phyloP scores from a whole-genome alignment of 1,140 invertebrate genomes.

The Bombyx mandarina region DNA sequence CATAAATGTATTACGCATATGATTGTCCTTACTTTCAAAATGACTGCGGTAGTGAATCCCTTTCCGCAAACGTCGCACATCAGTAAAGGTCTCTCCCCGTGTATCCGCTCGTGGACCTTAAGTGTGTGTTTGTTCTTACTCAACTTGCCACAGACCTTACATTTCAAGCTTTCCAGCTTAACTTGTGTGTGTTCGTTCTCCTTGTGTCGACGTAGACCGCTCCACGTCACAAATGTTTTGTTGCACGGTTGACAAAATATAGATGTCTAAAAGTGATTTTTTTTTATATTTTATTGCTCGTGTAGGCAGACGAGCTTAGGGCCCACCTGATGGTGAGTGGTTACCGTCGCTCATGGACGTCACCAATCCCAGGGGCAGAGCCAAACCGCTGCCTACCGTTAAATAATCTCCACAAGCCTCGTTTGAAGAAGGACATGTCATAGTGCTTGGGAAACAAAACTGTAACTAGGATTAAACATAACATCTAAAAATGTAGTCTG shows the following conservation, averaged over 20 bases:
- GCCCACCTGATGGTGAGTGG: no score
- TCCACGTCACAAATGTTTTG: slow-evolving; percentile 49
- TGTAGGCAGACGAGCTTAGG: no score
- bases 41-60: slow-evolving; percentile 30
- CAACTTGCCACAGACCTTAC: slow-evolving; percentile 47
- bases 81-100: slow-evolving; percentile 31
- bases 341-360: no score
- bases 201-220: slow-evolving; percentile 44
- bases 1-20: no score
- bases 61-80: slow-evolving; percentile 62
- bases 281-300: not conserved
- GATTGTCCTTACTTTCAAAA: slow-evolving; percentile 36
- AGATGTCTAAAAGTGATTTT: slow-evolving; percentile 24
- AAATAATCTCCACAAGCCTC: no score
- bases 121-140: slow-evolving; percentile 42
- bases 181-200: slow-evolving; percentile 35
- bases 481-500: no score
- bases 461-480: no score
- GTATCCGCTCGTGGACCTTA: slow-evolving; percentile 38
- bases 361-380: no score
- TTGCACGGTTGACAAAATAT: slow-evolving; percentile 43
- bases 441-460: no score
- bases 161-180: slow-evolving; percentile 36
- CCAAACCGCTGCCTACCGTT: no score
- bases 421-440: no score